These are phyloP conservation scores for Tholera decimalis DNA, from an alignment of 2,888 invertebrate species.

Conservation along the genomic window DNA sequence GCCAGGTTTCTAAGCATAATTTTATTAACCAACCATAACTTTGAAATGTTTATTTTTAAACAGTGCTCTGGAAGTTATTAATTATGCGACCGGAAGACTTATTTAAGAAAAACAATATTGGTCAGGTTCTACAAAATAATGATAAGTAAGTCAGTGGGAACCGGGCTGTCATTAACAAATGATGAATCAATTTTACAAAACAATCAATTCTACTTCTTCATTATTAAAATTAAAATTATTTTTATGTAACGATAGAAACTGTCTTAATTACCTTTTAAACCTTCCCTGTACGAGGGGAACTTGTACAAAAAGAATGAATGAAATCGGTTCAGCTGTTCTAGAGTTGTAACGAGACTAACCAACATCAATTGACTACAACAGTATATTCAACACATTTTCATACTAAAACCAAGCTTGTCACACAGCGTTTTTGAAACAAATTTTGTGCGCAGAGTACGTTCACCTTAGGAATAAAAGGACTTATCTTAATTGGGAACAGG, in stretches of 20 bases:
- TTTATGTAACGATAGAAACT: too few relatives aligned
- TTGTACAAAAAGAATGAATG: too few relatives aligned
- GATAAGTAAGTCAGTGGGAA: neutral
- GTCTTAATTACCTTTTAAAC: too few relatives aligned
- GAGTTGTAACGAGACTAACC: too few relatives aligned
- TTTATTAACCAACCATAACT: neutral
- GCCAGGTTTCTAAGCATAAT: neutral
- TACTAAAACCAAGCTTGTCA: conserved; percentile 35
- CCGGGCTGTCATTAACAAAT: neutral
- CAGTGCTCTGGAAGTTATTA: conserved; percentile 19
- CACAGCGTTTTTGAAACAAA: conserved; percentile 29
- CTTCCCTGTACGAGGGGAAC: too few relatives aligned
- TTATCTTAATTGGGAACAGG: conserved; percentile 58
- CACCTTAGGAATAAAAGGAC: conserved; percentile 49
- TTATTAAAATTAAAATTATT: too few relatives aligned
- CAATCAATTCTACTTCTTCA: conserved; percentile 14
- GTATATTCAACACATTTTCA: conserved; percentile 2
- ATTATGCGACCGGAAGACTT: conserved; percentile 30
- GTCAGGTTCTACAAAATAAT: neutral
- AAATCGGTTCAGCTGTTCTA: too few relatives aligned
- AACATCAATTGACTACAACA: too few relatives aligned
- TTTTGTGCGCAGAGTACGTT: conserved; percentile 64
- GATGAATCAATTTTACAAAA: conserved; percentile 15
- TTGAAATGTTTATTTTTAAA: neutral
- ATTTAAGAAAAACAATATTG: neutral